Conservation (phyloP, 2,888 invertebrate species). For the Hanleya hanleyi region DNA sequence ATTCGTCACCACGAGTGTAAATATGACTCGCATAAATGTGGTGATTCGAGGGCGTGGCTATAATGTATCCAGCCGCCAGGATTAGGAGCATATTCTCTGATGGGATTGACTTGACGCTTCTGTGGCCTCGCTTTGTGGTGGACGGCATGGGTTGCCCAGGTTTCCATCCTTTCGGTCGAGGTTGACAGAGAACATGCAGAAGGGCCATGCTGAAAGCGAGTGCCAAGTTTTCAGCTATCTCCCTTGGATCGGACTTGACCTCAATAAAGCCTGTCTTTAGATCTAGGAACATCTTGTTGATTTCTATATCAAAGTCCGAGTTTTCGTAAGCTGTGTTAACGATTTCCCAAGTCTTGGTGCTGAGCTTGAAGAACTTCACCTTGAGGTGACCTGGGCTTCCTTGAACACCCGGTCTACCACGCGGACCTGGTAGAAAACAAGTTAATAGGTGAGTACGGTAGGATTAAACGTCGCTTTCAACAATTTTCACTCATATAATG, state of each 20-base stretch:
- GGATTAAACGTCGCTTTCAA: no score
- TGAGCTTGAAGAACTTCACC: constrained; percentile 58
- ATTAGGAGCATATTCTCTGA: constrained; percentile 69
- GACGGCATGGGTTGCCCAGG: constrained; percentile 42
- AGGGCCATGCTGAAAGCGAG: constrained; percentile 74
- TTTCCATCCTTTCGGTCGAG: constrained; percentile 64
- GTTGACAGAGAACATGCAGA: constrained; percentile 76
- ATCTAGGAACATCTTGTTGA: constrained; percentile 55
- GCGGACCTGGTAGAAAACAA: no score
- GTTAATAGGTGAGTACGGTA: no score
- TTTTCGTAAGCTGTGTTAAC: constrained; percentile 47
- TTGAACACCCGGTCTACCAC: constrained; percentile 59
- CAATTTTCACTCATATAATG: no score
- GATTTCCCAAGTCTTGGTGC: constrained; percentile 41
- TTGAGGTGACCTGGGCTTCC: constrained; percentile 67
- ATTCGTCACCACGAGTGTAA: constrained; percentile 43
- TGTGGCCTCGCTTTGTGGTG: constrained; percentile 31
- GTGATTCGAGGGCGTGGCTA: constrained; percentile 67
- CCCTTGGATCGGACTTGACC: constrained; percentile 40
- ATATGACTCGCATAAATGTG: constrained; percentile 55
- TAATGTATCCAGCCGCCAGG: constrained; percentile 74
- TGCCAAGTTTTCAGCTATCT: constrained; percentile 74
- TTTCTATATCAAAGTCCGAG: constrained; percentile 45
- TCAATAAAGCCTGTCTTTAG: constrained; percentile 58
- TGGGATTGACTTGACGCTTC: constrained; percentile 52